Conservation (phyloP, 2,888 invertebrate species). For the Aphrophora alni region DNA sequence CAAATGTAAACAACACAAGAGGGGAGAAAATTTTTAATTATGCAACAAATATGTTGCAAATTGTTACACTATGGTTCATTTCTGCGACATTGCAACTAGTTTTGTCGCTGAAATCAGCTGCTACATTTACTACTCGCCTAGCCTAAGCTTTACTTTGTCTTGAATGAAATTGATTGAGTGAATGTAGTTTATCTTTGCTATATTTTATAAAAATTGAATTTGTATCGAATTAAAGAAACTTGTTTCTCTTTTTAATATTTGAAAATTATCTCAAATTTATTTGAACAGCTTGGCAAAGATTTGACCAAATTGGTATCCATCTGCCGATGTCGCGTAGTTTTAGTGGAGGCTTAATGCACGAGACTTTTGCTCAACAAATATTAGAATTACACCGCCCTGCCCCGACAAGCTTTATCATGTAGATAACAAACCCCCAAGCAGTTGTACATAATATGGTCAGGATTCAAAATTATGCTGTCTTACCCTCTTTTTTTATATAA, state of each 20-base stretch:
- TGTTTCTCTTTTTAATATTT: background rate
- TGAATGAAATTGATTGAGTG: background rate
- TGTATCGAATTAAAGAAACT: background rate
- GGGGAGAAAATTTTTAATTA: too few relatives aligned
- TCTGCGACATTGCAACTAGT: too few relatives aligned
- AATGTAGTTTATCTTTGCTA: too few relatives aligned
- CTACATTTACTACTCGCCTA: too few relatives aligned
- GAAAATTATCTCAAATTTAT: background rate
- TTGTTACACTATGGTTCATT: too few relatives aligned
- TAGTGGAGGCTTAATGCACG: conserved; percentile 7
- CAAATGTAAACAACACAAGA: too few relatives aligned
- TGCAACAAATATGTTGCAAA: too few relatives aligned
- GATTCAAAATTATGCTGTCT: background rate
- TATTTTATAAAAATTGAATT: background rate
- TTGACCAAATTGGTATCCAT: background rate
- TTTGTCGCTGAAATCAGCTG: too few relatives aligned
- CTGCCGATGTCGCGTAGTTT: background rate
- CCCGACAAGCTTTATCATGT: conserved; percentile 2
- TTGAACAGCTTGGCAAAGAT: background rate
- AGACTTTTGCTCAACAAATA: background rate
- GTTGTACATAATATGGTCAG: background rate
- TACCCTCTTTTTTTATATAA: background rate
- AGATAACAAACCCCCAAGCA: background rate
- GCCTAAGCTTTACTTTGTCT: background rate
- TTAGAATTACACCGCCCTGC: background rate